These are phyloP conservation scores for Otus sunia DNA, from an alignment of 2,113 vertebrate genomes.

Conservation along the genomic window DNA sequence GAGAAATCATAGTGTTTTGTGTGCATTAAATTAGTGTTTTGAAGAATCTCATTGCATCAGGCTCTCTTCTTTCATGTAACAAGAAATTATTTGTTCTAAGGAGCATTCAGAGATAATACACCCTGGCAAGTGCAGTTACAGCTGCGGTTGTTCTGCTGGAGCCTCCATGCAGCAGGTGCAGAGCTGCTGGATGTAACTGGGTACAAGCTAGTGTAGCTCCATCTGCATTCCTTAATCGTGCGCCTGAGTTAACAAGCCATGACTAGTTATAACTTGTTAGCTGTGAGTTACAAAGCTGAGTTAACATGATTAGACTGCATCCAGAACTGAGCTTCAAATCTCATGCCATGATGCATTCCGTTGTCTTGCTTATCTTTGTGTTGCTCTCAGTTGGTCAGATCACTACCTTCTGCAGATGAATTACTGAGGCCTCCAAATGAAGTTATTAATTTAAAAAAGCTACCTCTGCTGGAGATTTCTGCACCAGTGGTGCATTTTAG, in stretches of 20 bases:
- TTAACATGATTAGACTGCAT: neutral
- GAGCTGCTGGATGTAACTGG: neutral
- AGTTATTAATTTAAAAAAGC: neutral
- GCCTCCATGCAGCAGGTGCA: neutral
- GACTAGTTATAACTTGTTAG: neutral
- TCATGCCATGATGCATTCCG: fast-evolving
- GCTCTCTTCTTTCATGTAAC: neutral
- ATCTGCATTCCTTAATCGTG: neutral
- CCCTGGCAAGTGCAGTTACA: neutral
- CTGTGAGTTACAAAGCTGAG: neutral
- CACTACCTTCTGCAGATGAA: neutral
- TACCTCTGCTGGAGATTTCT: neutral
- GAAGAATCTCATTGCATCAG: neutral
- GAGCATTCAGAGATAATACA: neutral
- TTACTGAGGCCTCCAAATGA: neutral
- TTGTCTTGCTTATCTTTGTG: neutral
- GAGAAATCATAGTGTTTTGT: neutral
- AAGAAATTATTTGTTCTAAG: neutral
- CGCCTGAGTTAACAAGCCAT: neutral
- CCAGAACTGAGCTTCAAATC: neutral
- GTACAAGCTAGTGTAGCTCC: neutral
- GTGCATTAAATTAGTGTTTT: neutral
- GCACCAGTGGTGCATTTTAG: neutral
- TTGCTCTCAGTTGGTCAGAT: neutral
- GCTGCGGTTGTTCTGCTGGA: neutral